Percentiles rank a stretch among this genome's conserved stretches.
Evolutionary conservation across 2,888 invertebrate species (phyloP).

Genomic region (Enchytraeus crypticus): DNA sequence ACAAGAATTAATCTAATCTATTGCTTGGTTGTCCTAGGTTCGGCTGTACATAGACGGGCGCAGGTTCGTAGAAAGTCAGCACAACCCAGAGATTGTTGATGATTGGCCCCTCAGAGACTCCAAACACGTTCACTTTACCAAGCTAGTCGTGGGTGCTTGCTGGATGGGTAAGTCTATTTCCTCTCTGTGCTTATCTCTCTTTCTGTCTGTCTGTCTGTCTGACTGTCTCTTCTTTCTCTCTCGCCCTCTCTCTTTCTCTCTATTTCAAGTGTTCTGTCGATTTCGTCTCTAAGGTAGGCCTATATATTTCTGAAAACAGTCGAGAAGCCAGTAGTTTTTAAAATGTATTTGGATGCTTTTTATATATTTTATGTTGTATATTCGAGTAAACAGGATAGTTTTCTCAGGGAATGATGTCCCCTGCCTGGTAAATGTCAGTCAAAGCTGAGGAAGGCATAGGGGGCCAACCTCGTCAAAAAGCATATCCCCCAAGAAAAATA

Average conservation of each 20-base stretch:
- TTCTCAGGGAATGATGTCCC: too few relatives aligned
- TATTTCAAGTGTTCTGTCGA: neutral
- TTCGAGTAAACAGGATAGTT: too few relatives aligned
- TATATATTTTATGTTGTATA: too few relatives aligned
- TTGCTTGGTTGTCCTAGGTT: too few relatives aligned
- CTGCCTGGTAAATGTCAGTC: too few relatives aligned
- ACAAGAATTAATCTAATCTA: too few relatives aligned
- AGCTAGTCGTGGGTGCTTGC: slow-evolving; percentile 88
- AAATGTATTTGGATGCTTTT: too few relatives aligned
- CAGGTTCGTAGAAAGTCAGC: slow-evolving; percentile 59
- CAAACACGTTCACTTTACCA: slow-evolving; percentile 62
- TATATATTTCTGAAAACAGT: too few relatives aligned
- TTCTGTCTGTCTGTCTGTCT: neutral
- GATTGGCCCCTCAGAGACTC: slow-evolving; percentile 98
- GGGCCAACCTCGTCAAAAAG: too few relatives aligned
- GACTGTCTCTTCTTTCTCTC: neutral
- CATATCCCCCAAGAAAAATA: too few relatives aligned
- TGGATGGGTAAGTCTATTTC: slow-evolving; percentile 68
- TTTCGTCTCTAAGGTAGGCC: neutral
- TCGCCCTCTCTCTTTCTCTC: neutral
- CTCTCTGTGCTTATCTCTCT: neutral
- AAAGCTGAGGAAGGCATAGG: too few relatives aligned
- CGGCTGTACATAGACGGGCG: slow-evolving; percentile 76
- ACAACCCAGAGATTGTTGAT: slow-evolving; percentile 92
- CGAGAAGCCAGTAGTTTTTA: too few relatives aligned